phyloP scores from a whole-genome alignment of 2,113 vertebrate species.

The Stercorarius parasiticus region DNA sequence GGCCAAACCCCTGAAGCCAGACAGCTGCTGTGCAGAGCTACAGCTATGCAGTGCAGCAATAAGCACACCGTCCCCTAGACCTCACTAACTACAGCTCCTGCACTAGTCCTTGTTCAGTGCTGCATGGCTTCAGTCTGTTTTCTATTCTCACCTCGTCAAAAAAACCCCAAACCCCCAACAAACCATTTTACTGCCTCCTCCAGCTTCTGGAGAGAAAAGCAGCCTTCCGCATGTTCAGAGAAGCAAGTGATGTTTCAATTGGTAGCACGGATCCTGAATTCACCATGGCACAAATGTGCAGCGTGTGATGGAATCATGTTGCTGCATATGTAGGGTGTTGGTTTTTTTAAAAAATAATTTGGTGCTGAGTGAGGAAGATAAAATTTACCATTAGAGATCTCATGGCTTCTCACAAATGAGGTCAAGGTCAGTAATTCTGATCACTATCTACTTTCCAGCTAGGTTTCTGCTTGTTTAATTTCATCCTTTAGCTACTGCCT shows the following conservation, averaged over 20 bases:
- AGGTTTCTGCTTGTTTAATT: neutral
- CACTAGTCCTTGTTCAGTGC: neutral
- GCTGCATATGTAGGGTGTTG: neutral
- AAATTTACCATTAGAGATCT: neutral
- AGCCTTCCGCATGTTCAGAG: neutral
- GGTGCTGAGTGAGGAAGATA: neutral
- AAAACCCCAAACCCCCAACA: neutral
- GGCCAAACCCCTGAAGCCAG: neutral
- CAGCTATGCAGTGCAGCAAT: neutral
- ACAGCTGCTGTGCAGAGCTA: neutral
- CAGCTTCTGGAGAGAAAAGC: neutral
- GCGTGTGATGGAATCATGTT: neutral
- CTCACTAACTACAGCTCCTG: neutral
- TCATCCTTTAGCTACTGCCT: neutral
- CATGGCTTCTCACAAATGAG: neutral
- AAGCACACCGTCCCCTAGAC: fast-evolving
- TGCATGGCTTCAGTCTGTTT: neutral
- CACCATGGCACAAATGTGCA: neutral
- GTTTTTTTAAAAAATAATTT: neutral
- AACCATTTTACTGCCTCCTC: neutral
- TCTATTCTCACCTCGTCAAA: neutral
- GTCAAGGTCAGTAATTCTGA: neutral
- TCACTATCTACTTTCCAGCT: neutral
- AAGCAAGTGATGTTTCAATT: neutral
- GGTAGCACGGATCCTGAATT: neutral